A percentile compares a stretch with the other conserved stretches of the same genome.
Conservation (phyloP, 2,113 vertebrate species). For the Otis tarda region DNA sequence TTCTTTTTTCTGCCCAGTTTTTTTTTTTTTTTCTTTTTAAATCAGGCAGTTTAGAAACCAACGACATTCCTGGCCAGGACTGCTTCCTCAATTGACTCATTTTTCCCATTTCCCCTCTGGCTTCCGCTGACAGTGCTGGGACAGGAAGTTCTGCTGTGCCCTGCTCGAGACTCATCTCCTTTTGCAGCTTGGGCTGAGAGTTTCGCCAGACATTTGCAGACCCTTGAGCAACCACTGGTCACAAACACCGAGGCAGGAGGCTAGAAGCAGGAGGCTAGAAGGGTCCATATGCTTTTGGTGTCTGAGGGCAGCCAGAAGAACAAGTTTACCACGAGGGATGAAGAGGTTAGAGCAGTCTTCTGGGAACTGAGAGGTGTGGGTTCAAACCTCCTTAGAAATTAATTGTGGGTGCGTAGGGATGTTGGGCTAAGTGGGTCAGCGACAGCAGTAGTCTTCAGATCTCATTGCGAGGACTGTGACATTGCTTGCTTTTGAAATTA, state of each 20-base stretch:
- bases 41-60: neutral
- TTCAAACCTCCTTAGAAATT: neutral
- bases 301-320: neutral
- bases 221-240: neutral
- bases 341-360: neutral
- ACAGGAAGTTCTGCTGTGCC: neutral
- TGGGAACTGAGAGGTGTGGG: neutral
- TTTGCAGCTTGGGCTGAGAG: neutral
- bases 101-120: conserved; percentile 13
- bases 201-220: neutral
- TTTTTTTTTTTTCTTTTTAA: neutral
- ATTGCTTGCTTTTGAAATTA: neutral
- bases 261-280: neutral
- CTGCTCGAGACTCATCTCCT: neutral
- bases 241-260: neutral
- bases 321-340: neutral
- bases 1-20: neutral
- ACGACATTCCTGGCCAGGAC: neutral
- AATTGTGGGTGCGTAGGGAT: neutral
- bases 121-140: neutral
- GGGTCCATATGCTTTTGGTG: neutral
- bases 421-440: neutral
- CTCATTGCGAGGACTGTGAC: neutral
- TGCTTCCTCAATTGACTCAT: neutral
- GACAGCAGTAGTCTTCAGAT: neutral